Conservation (phyloP, 2,113 vertebrate genomes). For the Lampris megalopsis region DNA sequence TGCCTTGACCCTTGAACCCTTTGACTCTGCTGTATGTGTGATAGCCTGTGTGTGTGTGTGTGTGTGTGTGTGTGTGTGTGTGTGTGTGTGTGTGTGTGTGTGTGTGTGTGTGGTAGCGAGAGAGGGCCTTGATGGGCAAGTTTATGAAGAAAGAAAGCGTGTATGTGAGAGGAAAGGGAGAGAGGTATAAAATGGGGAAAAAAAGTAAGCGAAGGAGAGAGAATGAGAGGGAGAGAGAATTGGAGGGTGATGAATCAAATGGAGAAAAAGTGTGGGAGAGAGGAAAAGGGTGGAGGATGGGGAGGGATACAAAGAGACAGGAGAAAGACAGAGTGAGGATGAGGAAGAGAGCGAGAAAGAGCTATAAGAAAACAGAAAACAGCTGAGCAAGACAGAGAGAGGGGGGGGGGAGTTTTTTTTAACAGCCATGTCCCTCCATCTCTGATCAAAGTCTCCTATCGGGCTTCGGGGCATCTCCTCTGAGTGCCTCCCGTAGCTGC, state of each 20-base stretch:
- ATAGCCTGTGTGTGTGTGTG: background rate
- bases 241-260: background rate
- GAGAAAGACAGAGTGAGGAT: slow-evolving; percentile 25
- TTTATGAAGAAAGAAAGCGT: too few relatives aligned
- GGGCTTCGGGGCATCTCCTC: slow-evolving; percentile 69
- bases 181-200: background rate
- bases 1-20: slow-evolving; percentile 20
- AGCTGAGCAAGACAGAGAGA: slow-evolving; percentile 62
- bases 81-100: slow-evolving; percentile 19
- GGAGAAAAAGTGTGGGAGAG: background rate
- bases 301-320: slow-evolving; percentile 22
- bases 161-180: background rate
- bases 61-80: background rate
- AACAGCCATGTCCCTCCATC: slow-evolving; percentile 74
- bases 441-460: slow-evolving; percentile 77
- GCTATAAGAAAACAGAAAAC: background rate
- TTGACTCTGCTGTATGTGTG: background rate
- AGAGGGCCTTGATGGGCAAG: background rate
- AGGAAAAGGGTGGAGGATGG: slow-evolving; percentile 1
- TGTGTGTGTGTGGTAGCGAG: slow-evolving; percentile 7
- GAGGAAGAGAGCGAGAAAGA: slow-evolving; percentile 9
- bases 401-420: slow-evolving; percentile 51
- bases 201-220: background rate
- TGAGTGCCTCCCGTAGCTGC: slow-evolving; percentile 66
- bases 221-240: slow-evolving; percentile 5